Conservation (phyloP, 2,797 vertebrate genomes). For the Ctenosaura bakeri region DNA sequence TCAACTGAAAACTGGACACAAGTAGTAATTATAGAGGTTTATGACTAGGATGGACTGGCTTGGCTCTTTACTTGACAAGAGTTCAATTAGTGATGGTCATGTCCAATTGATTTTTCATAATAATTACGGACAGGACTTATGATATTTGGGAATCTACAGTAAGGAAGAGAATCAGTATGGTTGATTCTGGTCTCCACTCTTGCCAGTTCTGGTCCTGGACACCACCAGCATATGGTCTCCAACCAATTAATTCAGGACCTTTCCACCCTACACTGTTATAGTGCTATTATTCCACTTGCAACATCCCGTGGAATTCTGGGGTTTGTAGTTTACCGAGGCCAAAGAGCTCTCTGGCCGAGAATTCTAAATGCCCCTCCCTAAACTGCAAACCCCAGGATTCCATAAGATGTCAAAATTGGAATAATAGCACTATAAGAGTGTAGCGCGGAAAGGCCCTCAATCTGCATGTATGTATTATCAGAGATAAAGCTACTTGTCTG, state of each 20-base stretch:
- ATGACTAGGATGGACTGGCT: background rate
- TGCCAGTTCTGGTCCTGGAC: background rate
- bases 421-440: too few species aligned
- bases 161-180: background rate
- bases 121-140: background rate
- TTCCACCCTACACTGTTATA: too few species aligned
- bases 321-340: too few species aligned
- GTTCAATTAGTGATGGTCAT: background rate
- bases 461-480: background rate
- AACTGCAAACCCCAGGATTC: too few species aligned
- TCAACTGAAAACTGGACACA: background rate
- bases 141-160: background rate
- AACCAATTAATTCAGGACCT: background rate
- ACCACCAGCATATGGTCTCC: background rate
- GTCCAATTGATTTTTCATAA: background rate
- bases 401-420: too few species aligned
- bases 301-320: too few species aligned
- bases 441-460: background rate
- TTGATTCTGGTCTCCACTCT: background rate
- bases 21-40: background rate
- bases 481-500: conserved; percentile 3
- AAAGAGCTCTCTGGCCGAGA: too few species aligned
- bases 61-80: background rate
- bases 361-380: too few species aligned
- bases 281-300: too few species aligned